Conservation (phyloP, 2,888 invertebrate genomes). For the Euzophera pinguis region DNA sequence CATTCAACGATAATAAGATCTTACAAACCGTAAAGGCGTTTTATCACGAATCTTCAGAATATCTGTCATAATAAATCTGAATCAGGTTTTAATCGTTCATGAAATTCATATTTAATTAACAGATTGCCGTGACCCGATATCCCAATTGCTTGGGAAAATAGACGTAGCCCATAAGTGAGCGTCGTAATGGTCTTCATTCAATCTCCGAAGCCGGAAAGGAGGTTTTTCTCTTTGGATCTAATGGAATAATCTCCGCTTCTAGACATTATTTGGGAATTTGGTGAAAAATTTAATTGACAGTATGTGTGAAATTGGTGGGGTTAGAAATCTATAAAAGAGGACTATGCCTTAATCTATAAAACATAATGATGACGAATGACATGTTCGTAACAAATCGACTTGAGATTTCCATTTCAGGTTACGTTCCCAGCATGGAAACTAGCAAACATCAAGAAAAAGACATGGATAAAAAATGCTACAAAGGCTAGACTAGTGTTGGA, state of each 20-base stretch:
- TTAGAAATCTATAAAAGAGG: too few relatives aligned
- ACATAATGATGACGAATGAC: too few relatives aligned
- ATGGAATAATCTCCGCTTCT: not conserved
- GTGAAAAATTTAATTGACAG: too few relatives aligned
- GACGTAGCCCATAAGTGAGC: not conserved
- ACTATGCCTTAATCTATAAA: too few relatives aligned
- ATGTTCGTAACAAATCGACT: too few relatives aligned
- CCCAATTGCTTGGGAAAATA: not conserved
- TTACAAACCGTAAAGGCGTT: too few relatives aligned
- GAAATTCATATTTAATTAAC: not conserved
- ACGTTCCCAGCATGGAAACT: not conserved
- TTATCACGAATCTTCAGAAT: not conserved
- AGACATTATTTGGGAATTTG: too few relatives aligned
- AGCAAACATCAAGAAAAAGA: not conserved
- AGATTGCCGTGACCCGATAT: conserved; percentile 6
- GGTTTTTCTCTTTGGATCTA: not conserved
- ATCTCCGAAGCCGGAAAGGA: not conserved
- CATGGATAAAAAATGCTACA: too few relatives aligned
- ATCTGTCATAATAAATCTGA: not conserved
- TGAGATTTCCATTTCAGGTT: not conserved
- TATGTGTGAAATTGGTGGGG: too few relatives aligned
- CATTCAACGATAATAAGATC: too few relatives aligned
- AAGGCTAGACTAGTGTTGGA: too few relatives aligned
- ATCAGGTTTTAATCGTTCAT: not conserved
- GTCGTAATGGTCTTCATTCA: not conserved